Base-by-base conservation (phyloP, 2,113 vertebrate genomes). In the Argyrosomus japonicus region DNA sequence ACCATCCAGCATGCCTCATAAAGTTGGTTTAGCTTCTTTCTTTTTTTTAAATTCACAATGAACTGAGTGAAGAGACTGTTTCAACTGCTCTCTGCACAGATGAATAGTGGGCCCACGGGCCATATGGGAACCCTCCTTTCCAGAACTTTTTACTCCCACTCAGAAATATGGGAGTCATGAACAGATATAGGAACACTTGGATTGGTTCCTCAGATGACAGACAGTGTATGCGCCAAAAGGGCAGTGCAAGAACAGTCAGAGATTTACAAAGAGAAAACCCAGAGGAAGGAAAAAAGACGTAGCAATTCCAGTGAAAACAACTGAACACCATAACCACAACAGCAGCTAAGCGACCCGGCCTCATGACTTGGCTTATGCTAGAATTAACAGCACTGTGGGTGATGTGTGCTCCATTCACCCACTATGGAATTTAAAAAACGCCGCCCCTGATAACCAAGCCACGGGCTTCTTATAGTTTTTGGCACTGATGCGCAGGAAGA, bases 71-170 rank as follows among this genome's bases (percentile, higher is more conserved):
- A 40, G 25, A 74, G 15, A 43, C 15, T 17, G 36, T 32, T 74
- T 57, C 68, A 77, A 27, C 40, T 68, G 73, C 40, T 79, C 57
- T 69, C 71, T 81, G 75, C 53, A 81, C 88, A 91, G 83, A 88
- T 74, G 82, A 89, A 69, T 15, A 76, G 89, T 89, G 81, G 86
- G 88, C 82, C 19, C 87, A 76, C 15, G 9, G 77, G 67, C 81
- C 75, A 74, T 80, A 75, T 62, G 71, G 56, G 43, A 56, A 69
- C n/a, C 11, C 17, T 18, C 79, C 81, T 57, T 32, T 81, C 64
- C 77, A 81, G 65, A 70, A 61, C 18, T 48, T 40, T 84, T 57
- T 53, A 54, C 75, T 63, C 81, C 81, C 77, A 80, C 89, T 74
- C 63, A 61, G 6, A 82, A 40, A 85, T 13, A 71, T 27, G 10